Percentiles rank a stretch among this genome's conserved stretches.
These are phyloP conservation scores for Dromius quadrimaculatus DNA, from an alignment of 2,888 invertebrate genomes.

Conservation along the genomic window DNA sequence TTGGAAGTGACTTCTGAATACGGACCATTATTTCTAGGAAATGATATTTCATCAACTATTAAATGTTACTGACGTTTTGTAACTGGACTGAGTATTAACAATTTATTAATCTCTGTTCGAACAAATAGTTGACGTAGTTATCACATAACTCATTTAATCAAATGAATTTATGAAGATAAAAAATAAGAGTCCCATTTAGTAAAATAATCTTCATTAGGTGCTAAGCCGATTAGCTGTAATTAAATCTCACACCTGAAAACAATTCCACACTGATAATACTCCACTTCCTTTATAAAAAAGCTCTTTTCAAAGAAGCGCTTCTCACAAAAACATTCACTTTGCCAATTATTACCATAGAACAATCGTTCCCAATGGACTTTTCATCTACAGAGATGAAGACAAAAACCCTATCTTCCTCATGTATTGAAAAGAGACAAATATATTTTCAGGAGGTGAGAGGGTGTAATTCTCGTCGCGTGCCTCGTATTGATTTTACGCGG, in stretches of 20 bases:
- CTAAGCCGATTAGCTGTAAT: conserved; percentile 11
- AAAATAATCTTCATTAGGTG: no score
- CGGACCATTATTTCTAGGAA: no score
- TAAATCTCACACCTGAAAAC: conserved; percentile 16
- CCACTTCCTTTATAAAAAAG: conserved; percentile 2
- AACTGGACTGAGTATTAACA: no score
- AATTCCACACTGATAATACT: conserved; percentile 18
- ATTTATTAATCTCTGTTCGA: no score
- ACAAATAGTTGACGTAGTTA: no score
- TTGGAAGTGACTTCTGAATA: no score
- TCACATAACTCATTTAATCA: no score
- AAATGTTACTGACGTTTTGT: no score
- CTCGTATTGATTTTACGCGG: conserved; percentile 39
- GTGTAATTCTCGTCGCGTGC: conserved; percentile 22
- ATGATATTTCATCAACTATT: no score
- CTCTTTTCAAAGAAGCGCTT: conserved; percentile 26
- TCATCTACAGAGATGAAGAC: conserved; percentile 5
- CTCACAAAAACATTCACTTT: conserved; percentile 43
- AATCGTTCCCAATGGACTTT: conserved; percentile 34
- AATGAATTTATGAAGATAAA: no score
- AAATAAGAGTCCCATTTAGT: no score
- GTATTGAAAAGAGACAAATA: background rate
- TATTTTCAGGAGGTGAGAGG: background rate
- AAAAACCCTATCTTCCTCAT: background rate
- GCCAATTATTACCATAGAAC: conserved; percentile 35